Evolutionary conservation across 2,888 invertebrate species (phyloP).

Genomic region (Ectropis crepuscularia): DNA sequence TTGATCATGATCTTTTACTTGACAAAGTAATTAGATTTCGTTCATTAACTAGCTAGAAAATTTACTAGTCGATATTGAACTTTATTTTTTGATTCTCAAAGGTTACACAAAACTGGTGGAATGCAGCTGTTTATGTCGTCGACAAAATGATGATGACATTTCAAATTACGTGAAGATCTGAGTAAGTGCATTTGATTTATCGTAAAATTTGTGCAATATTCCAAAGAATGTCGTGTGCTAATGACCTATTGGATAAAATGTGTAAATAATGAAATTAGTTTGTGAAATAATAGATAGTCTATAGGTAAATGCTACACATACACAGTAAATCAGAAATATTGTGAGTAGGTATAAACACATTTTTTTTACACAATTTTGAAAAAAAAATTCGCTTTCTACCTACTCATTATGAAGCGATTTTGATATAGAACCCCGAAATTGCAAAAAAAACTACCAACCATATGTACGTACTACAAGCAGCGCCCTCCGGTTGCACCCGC

Average conservation of each 20-base stretch:
- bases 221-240: constrained; percentile 13
- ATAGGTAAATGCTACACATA: too few relatives aligned
- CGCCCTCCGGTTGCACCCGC: too few relatives aligned
- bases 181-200: constrained; percentile 28
- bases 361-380: too few relatives aligned
- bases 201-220: constrained; percentile 30
- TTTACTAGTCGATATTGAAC: constrained; percentile 4
- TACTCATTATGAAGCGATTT: too few relatives aligned
- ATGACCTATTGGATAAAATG: constrained; percentile 17
- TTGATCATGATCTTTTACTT: constrained; percentile 30
- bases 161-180: constrained; percentile 14
- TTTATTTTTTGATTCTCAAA: background rate
- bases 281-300: too few relatives aligned
- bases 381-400: too few relatives aligned
- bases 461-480: too few relatives aligned
- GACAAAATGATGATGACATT: constrained; percentile 33
- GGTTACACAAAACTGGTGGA: constrained; percentile 1
- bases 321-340: too few relatives aligned
- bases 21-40: constrained; percentile 30
- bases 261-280: background rate
- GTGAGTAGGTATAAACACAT: too few relatives aligned
- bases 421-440: too few relatives aligned
- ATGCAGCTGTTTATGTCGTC: background rate
- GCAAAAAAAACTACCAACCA: too few relatives aligned
- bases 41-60: background rate